Evolutionary conservation across 2,113 vertebrate genomes (phyloP), one percentile per base, ranked within the genome.

Genomic region (Cyphomyrus discorhynchus): DNA sequence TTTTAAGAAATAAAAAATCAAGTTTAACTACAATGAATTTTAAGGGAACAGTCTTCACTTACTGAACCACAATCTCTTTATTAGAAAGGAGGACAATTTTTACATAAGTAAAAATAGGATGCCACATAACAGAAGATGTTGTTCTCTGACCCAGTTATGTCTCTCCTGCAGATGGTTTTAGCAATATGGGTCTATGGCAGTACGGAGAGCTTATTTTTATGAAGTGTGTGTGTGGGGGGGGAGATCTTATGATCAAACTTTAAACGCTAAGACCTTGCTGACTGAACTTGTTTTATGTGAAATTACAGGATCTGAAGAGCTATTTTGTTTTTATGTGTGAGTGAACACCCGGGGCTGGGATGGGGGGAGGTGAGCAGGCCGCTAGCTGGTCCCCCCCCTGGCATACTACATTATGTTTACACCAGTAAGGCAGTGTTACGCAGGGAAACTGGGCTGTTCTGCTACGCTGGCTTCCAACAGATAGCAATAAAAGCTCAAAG

Each of bases 321-420:
- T 94, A 93, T 93, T 53, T 35, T 93, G 92, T 95, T 93, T 94
- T 92, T 92, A 88, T 92, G 92, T 94, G 93, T 94, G 95, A 94
- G 94, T 92, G 82, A 84, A 84, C 82, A 84, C 42, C 21, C 87
- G 17, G 92, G 93, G 93, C 94, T 94, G 92, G 94, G 45, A 47
- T 46, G 82, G 82, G 35, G 77, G 19, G 42, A 47, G 35, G 49
- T 39, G 86, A 88, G 52, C 17, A 15, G 31, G 52, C 31, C 13
- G 5, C 31, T 35, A 5, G 11, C 70, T 74, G 11, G 53, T 24
- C 35, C 56, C 15, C 39, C 10, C 58, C n/a, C 87, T 15, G 62
- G 58, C 58, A 17, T 17, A 49, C 24, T 31, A 62, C 5, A 88
- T n/a, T 50, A 70, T 58, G 9, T 35, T 88, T 27, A 46, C 27